These are phyloP conservation scores for Meandrusa payeni DNA, from an alignment of 2,888 invertebrate species.

Conservation along the genomic window DNA sequence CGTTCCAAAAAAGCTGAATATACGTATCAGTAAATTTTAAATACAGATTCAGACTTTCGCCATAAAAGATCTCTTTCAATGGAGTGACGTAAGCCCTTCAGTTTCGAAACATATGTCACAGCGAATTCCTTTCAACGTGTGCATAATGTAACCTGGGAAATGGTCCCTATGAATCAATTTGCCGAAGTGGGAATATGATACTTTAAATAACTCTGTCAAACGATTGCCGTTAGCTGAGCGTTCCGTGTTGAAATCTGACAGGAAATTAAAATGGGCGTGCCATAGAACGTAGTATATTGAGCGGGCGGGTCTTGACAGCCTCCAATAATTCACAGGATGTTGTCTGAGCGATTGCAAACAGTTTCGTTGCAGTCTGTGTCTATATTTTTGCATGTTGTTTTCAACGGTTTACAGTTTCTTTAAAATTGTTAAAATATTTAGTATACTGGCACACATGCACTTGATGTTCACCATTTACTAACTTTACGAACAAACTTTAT, in stretches of 20 bases:
- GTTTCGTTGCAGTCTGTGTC: constrained; percentile 1
- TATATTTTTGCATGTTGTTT: neutral
- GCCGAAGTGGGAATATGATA: neutral
- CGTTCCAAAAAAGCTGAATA: too few relatives aligned
- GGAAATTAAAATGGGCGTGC: constrained; percentile 76
- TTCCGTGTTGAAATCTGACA: constrained; percentile 55
- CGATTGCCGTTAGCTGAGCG: constrained; percentile 24
- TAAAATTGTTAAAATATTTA: too few relatives aligned
- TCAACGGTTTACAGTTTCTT: too few relatives aligned
- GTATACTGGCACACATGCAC: too few relatives aligned
- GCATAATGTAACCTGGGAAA: neutral
- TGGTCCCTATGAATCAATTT: neutral
- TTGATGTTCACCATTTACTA: too few relatives aligned
- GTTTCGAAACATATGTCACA: too few relatives aligned
- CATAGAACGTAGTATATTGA: constrained; percentile 59
- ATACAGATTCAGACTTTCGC: too few relatives aligned
- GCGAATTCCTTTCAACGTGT: constrained; percentile 7
- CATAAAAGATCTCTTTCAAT: too few relatives aligned
- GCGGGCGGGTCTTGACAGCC: constrained; percentile 49
- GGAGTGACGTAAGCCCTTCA: too few relatives aligned
- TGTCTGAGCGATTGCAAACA: constrained; percentile 32
- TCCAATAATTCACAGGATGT: constrained; percentile 64
- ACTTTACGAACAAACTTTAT: too few relatives aligned
- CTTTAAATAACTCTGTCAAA: constrained; percentile 22
- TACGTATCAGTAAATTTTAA: too few relatives aligned